Conservation (phyloP, 2,113 vertebrate genomes). For the Dendropsophus ebraccatus region DNA sequence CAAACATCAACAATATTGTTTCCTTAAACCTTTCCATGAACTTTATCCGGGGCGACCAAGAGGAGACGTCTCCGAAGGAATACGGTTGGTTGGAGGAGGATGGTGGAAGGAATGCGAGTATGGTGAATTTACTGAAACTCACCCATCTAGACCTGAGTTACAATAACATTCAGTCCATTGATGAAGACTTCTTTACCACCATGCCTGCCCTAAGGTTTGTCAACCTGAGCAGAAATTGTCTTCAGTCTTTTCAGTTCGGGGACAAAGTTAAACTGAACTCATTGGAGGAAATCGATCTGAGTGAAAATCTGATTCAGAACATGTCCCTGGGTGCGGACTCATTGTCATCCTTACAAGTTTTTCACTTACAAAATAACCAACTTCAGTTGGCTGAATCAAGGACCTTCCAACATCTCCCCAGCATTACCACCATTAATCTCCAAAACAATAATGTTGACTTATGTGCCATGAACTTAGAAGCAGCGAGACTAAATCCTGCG, state of each 20-base stretch:
- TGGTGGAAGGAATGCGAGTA: conserved; percentile 59
- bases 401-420: conserved; percentile 78
- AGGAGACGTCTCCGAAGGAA: conserved; percentile 63
- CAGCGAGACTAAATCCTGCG: conserved; percentile 60
- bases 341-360: conserved; percentile 71
- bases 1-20: conserved; percentile 74
- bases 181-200: conserved; percentile 76
- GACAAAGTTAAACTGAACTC: conserved; percentile 65
- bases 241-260: conserved; percentile 72
- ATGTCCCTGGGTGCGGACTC: conserved; percentile 70
- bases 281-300: conserved; percentile 80
- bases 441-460: conserved; percentile 80
- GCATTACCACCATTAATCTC: conserved; percentile 78
- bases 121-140: conserved; percentile 70
- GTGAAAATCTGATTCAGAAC: conserved; percentile 79
- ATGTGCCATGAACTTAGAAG: conserved; percentile 66
- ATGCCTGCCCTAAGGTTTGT: conserved; percentile 81
- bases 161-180: conserved; percentile 84
- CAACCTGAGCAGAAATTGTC: conserved; percentile 91
- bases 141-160: conserved; percentile 88
- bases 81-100: conserved; percentile 60
- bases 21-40: conserved; percentile 88
- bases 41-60: conserved; percentile 73
- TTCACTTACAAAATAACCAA: conserved; percentile 81
- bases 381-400: conserved; percentile 72